Conservation (phyloP, 2,888 invertebrate genomes). For the Nymphalis urticae region DNA sequence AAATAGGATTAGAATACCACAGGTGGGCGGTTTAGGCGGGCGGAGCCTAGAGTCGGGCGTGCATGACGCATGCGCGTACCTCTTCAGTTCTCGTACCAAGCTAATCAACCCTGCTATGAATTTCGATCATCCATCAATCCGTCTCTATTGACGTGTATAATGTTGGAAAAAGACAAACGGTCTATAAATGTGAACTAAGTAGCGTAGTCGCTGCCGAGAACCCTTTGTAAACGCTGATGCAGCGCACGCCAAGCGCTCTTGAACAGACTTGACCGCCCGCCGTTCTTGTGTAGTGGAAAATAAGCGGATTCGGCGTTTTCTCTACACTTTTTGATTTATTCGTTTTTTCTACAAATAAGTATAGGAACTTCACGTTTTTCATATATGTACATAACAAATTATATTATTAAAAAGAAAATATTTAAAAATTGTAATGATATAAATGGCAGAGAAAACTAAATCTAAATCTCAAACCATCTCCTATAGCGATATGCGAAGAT, state of each 20-base stretch:
- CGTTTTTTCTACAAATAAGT: conserved; percentile 15
- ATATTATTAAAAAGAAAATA: neutral
- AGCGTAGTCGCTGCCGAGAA: conserved; percentile 56
- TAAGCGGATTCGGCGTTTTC: conserved; percentile 59
- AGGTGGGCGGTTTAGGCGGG: conserved; percentile 75
- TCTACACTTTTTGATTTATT: conserved; percentile 21
- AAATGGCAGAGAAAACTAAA: neutral
- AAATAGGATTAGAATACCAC: conserved; percentile 61
- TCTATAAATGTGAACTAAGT: conserved; percentile 52
- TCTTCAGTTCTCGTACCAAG: conserved; percentile 47
- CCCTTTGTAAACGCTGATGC: conserved; percentile 67
- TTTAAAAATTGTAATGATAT: conserved; percentile 1
- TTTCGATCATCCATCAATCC: conserved; percentile 54
- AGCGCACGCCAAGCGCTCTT: conserved; percentile 58
- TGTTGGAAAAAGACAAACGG: conserved; percentile 65
- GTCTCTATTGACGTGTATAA: conserved; percentile 62
- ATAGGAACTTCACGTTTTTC: neutral
- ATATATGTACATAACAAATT: neutral
- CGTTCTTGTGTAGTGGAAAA: conserved; percentile 55
- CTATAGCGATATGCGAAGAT: conserved; percentile 11
- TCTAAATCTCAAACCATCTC: neutral
- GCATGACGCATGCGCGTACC: conserved; percentile 68
- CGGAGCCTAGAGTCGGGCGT: conserved; percentile 71
- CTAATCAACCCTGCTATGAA: conserved; percentile 46
- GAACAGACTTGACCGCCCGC: conserved; percentile 72